Base-by-base conservation (phyloP, 2,113 vertebrate species). In the Lethenteron reissneri region DNA sequence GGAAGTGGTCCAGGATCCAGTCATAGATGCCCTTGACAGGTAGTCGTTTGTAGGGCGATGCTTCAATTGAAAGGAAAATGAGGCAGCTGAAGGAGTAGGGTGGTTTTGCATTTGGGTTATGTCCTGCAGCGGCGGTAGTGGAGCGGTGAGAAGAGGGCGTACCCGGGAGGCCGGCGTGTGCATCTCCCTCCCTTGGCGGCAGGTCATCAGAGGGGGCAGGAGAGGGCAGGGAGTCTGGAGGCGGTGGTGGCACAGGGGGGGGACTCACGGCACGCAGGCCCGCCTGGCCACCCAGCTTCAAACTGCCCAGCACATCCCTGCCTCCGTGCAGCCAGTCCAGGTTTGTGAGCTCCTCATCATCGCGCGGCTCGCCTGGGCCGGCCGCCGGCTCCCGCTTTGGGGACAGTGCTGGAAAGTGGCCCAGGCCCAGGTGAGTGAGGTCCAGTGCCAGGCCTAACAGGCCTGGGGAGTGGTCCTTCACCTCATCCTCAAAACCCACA, bases 41-140 rank as follows among this genome's bases (percentile, higher is more conserved):
- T 78, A 97, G 86, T 77, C 88, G 83, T 83, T 97, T 97, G 79
- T 84, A 86, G 1, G 91, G 90, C 8, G 92, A 92, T 71, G 95
- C 90, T 83, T 97, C 92, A 2, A 97, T 96, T 79, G 92, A 91
- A 90, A 97, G 95, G 85, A 97, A 97, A 82, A 97, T 97, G 84
- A 97, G 87, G 81, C 92, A 97, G 85, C 92, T 97, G 80, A 97
- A 97, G 73, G 92, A 97, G 73, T 97, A 97, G 12, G 92, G 92
- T 58, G 92, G 92, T 81, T 97, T 97, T 74, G 89, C 84, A 80
- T 92, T 92, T 74, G 89, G 88, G 75, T 91, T 94, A 71, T 88
- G 87, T 85, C 86, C 86, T 82, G 86, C 86, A 77, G 87, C 87
- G 0, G 87, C 87, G 74, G 85, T 68, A 79, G 92, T 90, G 3